Percentiles rank a stretch among this genome's conserved stretches.
Conservation (phyloP, 2,888 invertebrate species). For the Lymantria monacha region DNA sequence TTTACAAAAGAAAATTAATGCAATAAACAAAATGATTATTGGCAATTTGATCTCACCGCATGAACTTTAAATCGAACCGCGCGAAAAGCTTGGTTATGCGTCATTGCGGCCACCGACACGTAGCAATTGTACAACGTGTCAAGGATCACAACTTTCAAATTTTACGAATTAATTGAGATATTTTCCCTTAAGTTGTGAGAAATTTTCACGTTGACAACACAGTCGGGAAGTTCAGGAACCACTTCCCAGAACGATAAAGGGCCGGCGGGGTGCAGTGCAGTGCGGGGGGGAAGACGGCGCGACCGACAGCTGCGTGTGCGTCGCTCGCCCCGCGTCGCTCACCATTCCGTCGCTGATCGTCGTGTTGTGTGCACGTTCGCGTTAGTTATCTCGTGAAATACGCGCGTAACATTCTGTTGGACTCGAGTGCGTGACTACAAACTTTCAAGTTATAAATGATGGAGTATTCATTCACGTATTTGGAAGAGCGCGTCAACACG, state of each 20-base stretch:
- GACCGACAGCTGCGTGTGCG: slow-evolving; percentile 69
- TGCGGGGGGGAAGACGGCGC: slow-evolving; percentile 50
- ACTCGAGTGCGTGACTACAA: slow-evolving; percentile 51
- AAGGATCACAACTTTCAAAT: slow-evolving; percentile 73
- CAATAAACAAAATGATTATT: background rate
- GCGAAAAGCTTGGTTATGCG: slow-evolving; percentile 57
- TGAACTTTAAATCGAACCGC: slow-evolving; percentile 40
- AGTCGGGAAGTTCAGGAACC: slow-evolving; percentile 80
- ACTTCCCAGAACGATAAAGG: slow-evolving; percentile 82
- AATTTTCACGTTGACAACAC: slow-evolving; percentile 57
- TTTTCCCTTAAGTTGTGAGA: slow-evolving; percentile 45
- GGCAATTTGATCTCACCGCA: slow-evolving; percentile 17
- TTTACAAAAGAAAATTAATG: background rate
- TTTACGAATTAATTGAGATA: slow-evolving; percentile 20
- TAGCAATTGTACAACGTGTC: slow-evolving; percentile 51
- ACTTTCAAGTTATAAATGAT: slow-evolving; percentile 42
- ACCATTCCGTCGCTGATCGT: slow-evolving; percentile 61
- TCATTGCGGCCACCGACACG: slow-evolving; percentile 50
- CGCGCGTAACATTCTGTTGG: slow-evolving; percentile 62
- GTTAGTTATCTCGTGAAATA: slow-evolving; percentile 35
- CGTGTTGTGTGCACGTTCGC: slow-evolving; percentile 44
- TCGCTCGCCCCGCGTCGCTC: slow-evolving; percentile 60
- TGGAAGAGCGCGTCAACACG: slow-evolving; percentile 27
- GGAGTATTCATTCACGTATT: slow-evolving; percentile 35
- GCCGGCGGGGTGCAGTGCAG: slow-evolving; percentile 50